These are phyloP conservation scores for Parauchenoglanis punctatus DNA, from an alignment of 2,797 vertebrate species.

Conservation along the genomic window DNA sequence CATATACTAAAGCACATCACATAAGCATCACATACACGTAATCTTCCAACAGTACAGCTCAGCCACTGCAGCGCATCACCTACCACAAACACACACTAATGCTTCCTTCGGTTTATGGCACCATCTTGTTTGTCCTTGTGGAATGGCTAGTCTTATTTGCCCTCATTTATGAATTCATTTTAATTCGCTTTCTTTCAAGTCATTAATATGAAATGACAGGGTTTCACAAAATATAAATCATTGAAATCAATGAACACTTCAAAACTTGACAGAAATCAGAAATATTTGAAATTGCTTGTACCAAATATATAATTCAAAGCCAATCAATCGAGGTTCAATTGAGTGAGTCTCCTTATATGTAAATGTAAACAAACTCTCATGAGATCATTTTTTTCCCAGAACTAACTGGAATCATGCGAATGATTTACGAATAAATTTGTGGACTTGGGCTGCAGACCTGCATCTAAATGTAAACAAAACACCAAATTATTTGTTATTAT, in stretches of 20 bases:
- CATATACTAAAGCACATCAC: too few relatives aligned
- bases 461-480: not conserved
- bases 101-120: not conserved
- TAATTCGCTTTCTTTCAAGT: not conserved
- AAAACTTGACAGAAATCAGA: too few relatives aligned
- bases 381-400: not conserved
- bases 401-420: not conserved
- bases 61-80: not conserved
- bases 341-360: not conserved
- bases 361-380: not conserved
- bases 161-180: not conserved
- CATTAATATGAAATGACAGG: not conserved
- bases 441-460: not conserved
- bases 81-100: too few relatives aligned
- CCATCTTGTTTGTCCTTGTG: not conserved
- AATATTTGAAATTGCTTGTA: too few relatives aligned
- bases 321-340: not conserved
- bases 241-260: too few relatives aligned
- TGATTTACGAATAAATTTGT: not conserved
- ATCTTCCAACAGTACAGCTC: not conserved
- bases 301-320: not conserved
- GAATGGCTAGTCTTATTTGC: not conserved
- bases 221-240: not conserved
- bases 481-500: not conserved
- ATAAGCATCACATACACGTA: not conserved